Conservation (phyloP, 2,888 invertebrate species). For the Macaria liturata region DNA sequence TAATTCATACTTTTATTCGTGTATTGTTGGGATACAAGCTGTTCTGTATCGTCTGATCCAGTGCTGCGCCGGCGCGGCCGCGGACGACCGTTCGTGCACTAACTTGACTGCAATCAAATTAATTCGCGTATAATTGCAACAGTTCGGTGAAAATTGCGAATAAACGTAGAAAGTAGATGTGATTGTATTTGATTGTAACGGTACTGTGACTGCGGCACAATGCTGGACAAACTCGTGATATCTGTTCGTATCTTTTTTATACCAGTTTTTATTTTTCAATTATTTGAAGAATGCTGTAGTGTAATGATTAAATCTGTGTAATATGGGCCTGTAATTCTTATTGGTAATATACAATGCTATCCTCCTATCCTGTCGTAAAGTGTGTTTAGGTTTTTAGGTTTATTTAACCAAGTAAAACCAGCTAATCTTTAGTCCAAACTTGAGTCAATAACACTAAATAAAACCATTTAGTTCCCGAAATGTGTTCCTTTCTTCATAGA, state of each 20-base stretch:
- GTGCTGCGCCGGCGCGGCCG: conserved; percentile 54
- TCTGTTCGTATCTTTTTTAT: conserved; percentile 31
- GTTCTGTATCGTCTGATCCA: conserved; percentile 42
- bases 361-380: too few relatives aligned
- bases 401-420: too few relatives aligned
- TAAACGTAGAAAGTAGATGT: conserved; percentile 25
- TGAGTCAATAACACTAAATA: too few relatives aligned
- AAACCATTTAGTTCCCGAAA: too few relatives aligned
- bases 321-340: too few relatives aligned
- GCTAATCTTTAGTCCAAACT: too few relatives aligned
- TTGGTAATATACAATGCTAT: too few relatives aligned
- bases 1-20: conserved; percentile 35
- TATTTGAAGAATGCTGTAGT: too few relatives aligned
- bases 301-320: too few relatives aligned
- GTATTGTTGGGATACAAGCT: conserved; percentile 46
- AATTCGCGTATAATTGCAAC: conserved; percentile 42
- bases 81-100: conserved; percentile 43
- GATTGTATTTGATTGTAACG: conserved; percentile 21
- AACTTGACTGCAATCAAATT: conserved; percentile 43
- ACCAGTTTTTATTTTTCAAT: too few relatives aligned
- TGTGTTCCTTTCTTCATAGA: too few relatives aligned
- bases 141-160: conserved; percentile 39
- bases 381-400: too few relatives aligned
- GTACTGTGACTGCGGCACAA: conserved; percentile 26
- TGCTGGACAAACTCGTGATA: conserved; percentile 39